These are phyloP conservation scores for Tragelaphus strepsiceros DNA, from an alignment of 2,113 vertebrate genomes.

Conservation along the genomic window DNA sequence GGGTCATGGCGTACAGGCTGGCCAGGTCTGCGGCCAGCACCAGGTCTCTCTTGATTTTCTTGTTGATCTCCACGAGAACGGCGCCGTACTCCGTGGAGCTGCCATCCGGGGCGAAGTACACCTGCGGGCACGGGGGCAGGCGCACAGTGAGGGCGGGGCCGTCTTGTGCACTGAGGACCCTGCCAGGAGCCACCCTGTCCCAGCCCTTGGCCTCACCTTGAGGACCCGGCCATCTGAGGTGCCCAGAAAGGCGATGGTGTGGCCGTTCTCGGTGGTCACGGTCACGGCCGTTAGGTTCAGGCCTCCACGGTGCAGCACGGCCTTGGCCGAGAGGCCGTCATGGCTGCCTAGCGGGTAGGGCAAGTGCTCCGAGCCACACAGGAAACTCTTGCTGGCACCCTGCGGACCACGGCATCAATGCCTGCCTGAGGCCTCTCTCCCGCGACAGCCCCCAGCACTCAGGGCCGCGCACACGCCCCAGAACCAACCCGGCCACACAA, in stretches of 20 bases:
- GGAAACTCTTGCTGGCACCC: constrained; percentile 74
- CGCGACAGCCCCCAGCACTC: not conserved
- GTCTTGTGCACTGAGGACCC: fast-evolving
- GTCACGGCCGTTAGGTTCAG: constrained; percentile 88
- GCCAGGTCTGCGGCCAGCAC: constrained; percentile 83
- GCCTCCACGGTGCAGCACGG: constrained; percentile 75
- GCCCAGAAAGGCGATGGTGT: constrained; percentile 92
- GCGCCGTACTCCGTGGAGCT: constrained; percentile 81
- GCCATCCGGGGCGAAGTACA: constrained; percentile 80
- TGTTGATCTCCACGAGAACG: constrained; percentile 79
- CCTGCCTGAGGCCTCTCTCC: not conserved
- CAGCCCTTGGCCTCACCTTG: constrained; percentile 74
- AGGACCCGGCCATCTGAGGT: constrained; percentile 87
- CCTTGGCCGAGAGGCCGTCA: constrained; percentile 70
- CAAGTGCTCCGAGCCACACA: constrained; percentile 92
- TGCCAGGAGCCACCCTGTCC: not conserved
- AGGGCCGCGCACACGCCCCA: fast-evolving
- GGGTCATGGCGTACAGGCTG: constrained; percentile 90
- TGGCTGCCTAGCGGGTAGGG: constrained; percentile 92
- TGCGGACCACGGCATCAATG: not conserved
- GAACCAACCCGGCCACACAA: fast-evolving
- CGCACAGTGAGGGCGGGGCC: fast-evolving
- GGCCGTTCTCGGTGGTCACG: constrained; percentile 85
- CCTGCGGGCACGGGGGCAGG: constrained; percentile 65
- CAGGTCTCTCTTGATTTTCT: constrained; percentile 88